These are phyloP conservation scores for Nyctereutes procyonoides DNA, from an alignment of 2,113 vertebrate species.

Conservation along the genomic window DNA sequence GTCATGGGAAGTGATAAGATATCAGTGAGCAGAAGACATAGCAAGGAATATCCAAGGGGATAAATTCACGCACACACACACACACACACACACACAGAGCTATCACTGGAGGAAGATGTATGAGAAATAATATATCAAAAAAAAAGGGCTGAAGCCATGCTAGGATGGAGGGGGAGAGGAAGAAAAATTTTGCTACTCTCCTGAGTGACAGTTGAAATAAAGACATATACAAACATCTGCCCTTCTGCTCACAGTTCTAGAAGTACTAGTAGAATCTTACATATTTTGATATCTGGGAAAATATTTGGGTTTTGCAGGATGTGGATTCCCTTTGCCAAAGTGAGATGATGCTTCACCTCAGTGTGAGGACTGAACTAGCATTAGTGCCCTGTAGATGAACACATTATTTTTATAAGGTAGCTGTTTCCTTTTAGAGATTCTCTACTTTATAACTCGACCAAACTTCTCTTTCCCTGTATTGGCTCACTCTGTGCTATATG, in stretches of 20 bases:
- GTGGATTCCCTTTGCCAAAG: neutral
- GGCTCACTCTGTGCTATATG: neutral
- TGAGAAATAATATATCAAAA: neutral
- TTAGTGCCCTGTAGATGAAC: neutral
- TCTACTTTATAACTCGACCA: constrained; percentile 42
- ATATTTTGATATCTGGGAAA: constrained; percentile 46
- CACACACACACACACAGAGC: neutral
- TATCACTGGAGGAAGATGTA: neutral
- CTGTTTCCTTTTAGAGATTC: constrained; percentile 44
- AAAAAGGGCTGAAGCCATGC: neutral
- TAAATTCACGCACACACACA: neutral
- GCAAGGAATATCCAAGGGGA: neutral
- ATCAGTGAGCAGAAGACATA: neutral
- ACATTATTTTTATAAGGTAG: neutral
- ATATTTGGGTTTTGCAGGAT: constrained; percentile 23
- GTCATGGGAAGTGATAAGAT: neutral
- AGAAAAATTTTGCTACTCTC: neutral
- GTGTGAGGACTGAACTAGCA: neutral
- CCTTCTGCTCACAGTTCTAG: neutral
- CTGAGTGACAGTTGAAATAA: neutral
- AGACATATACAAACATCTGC: neutral
- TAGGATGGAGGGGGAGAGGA: neutral
- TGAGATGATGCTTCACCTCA: neutral
- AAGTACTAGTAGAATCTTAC: neutral
- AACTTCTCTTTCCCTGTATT: constrained; percentile 7